Percentiles rank a stretch among this genome's conserved stretches.
phyloP scores from a whole-genome alignment of 2,797 vertebrate species.

The Lithobates sylvaticus region DNA sequence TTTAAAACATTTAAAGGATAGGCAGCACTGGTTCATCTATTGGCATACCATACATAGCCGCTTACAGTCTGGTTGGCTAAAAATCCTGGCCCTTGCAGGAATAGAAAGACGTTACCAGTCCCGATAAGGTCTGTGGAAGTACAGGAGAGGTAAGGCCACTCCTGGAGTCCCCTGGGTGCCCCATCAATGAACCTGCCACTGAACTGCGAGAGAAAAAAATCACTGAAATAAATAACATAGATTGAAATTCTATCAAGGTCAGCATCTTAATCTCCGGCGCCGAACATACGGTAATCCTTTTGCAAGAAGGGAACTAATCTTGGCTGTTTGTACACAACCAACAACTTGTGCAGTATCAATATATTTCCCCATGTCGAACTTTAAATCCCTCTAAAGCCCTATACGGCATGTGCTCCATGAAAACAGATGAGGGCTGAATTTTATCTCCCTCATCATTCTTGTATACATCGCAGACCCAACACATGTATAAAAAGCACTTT shows the following conservation, averaged over 20 bases:
- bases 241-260: conserved; percentile 48
- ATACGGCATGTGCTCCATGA: not conserved
- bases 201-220: not conserved
- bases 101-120: no score
- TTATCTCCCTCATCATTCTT: not conserved
- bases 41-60: no score
- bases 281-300: conserved; percentile 49
- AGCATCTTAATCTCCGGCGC: conserved; percentile 44
- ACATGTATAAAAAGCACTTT: no score
- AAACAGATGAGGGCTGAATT: not conserved
- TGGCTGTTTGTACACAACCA: conserved; percentile 37
- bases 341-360: conserved; percentile 33
- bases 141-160: no score
- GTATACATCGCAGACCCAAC: not conserved
- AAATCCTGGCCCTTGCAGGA: no score
- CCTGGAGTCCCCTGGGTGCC: not conserved
- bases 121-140: no score
- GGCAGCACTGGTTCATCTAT: no score
- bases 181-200: not conserved
- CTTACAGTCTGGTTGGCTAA: no score
- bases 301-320: conserved; percentile 45
- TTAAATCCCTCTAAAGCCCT: conserved; percentile 43
- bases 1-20: no score
- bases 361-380: conserved; percentile 29
- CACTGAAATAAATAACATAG: conserved; percentile 30